phyloP scores from a whole-genome alignment of 2,797 vertebrate species.

The Platalea minor region DNA sequence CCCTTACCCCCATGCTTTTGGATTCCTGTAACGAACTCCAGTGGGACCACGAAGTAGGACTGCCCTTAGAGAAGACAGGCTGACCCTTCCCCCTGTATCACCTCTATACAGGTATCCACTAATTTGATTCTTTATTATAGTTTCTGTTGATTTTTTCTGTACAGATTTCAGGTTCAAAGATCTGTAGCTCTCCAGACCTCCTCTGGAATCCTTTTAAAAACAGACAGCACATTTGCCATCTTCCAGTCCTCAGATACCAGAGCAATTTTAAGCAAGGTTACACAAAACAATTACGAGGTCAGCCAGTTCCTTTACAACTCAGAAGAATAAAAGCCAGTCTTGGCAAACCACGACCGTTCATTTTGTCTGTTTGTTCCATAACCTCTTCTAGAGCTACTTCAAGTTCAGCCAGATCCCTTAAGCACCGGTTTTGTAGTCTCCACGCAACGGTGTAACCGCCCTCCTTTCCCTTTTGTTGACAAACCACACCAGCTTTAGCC shows the following conservation, averaged over 20 bases:
- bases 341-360: neutral
- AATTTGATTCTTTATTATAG: neutral
- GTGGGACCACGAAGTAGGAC: fast-evolving
- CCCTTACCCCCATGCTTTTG: neutral
- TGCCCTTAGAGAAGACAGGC: neutral
- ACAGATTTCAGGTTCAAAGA: neutral
- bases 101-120: neutral
- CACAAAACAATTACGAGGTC: neutral
- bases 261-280: neutral
- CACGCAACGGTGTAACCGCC: neutral
- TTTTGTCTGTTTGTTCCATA: neutral
- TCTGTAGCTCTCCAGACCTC: neutral
- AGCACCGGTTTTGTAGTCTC: neutral
- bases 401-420: neutral
- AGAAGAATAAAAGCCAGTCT: neutral
- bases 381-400: neutral
- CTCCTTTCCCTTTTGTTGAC: neutral
- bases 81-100: neutral
- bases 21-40: neutral
- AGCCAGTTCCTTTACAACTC: neutral
- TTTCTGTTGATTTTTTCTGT: neutral
- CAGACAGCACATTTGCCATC: neutral
- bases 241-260: neutral
- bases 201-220: neutral
- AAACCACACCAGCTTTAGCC: neutral